A percentile compares a stretch with the other conserved stretches of the same genome.
These are phyloP conservation scores for Charadrius vociferus DNA, from an alignment of 2,113 vertebrate genomes.

Conservation along the genomic window DNA sequence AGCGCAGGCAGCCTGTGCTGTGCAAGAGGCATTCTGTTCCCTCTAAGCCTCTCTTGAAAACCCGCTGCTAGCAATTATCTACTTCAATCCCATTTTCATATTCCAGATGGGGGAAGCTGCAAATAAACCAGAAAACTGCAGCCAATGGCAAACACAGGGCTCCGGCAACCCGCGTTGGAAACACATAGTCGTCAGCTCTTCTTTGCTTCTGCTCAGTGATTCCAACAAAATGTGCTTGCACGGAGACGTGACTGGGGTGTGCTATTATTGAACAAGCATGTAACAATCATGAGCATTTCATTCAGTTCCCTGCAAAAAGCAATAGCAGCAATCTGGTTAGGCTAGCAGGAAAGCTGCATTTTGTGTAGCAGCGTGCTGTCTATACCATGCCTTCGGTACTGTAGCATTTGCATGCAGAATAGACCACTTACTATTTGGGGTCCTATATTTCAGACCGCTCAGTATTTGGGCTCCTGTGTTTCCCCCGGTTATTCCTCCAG, in stretches of 20 bases:
- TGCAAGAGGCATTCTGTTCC: constrained; percentile 42
- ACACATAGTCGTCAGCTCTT: constrained; percentile 48
- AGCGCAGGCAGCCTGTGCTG: constrained; percentile 28
- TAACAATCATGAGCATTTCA: constrained; percentile 36
- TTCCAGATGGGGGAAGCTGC: constrained; percentile 70
- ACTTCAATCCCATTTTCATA: constrained; percentile 66
- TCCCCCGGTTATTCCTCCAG: constrained; percentile 24
- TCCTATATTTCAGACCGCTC: neutral
- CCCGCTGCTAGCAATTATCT: constrained; percentile 60
- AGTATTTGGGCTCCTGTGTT: neutral
- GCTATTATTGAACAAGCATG: constrained; percentile 32
- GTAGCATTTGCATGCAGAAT: constrained; percentile 24
- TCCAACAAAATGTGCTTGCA: neutral
- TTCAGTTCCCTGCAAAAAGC: constrained; percentile 6
- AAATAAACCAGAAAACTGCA: constrained; percentile 51
- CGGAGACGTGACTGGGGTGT: constrained; percentile 28
- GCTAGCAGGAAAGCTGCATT: constrained; percentile 14
- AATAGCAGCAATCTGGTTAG: constrained; percentile 13
- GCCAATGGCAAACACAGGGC: constrained; percentile 61
- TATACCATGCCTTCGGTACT: neutral
- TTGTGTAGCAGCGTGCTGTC: neutral
- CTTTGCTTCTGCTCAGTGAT: constrained; percentile 57
- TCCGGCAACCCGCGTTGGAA: constrained; percentile 18
- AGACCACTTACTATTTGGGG: neutral
- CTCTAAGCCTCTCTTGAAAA: constrained; percentile 45